Conservation (phyloP, 2,113 vertebrate genomes). For the Clarias batrachus region DNA sequence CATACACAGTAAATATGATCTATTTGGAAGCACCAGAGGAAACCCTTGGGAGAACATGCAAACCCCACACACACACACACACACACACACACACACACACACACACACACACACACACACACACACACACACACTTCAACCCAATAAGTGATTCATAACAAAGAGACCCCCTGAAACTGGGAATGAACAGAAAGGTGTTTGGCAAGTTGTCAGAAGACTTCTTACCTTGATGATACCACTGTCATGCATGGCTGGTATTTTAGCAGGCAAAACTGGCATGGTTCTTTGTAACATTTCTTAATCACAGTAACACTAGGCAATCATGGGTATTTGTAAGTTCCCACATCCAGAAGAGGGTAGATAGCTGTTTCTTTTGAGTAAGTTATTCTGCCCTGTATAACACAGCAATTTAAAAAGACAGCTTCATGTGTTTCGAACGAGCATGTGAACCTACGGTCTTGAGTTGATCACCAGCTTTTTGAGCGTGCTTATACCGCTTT, state of each 20-base stretch:
- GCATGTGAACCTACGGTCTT: not conserved
- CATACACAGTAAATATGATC: no score
- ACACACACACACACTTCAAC: no score
- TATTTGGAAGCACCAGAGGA: no score
- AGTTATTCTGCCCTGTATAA: not conserved
- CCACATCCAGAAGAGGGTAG: not conserved
- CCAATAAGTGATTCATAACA: no score
- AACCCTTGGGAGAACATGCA: no score
- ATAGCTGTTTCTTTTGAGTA: not conserved
- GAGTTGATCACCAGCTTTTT: not conserved
- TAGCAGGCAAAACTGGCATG: not conserved
- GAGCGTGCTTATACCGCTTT: not conserved
- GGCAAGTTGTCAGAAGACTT: not conserved
- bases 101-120: no score
- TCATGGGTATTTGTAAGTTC: not conserved
- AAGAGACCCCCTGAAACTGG: no score
- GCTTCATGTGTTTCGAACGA: not conserved
- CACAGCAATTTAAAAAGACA: not conserved
- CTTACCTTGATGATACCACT: not conserved
- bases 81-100: no score
- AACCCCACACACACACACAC: no score
- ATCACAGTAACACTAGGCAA: not conserved
- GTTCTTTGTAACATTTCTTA: not conserved
- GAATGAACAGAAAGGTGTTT: not conserved
- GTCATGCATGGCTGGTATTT: not conserved